A percentile compares a stretch with the other conserved stretches of the same genome.
Conservation (phyloP, 2,888 invertebrate genomes). For the Drosophila lacicola region DNA sequence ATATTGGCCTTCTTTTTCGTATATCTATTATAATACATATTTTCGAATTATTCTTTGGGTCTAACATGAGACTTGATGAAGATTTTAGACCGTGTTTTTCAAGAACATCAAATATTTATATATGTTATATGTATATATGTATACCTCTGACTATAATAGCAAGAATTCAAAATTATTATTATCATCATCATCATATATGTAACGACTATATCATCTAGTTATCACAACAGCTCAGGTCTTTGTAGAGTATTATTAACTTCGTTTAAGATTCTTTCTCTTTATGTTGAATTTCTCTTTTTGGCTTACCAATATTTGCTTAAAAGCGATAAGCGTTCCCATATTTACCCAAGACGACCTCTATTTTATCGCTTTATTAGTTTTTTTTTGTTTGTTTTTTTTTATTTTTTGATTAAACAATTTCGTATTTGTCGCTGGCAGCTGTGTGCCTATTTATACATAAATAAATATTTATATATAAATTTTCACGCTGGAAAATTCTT, state of each 20-base stretch:
- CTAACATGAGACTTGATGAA: too few relatives aligned
- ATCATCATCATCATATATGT: neutral
- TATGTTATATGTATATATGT: too few relatives aligned
- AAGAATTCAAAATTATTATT: too few relatives aligned
- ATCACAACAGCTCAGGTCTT: neutral
- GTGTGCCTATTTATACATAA: slow-evolving; percentile 43
- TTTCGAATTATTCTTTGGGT: too few relatives aligned
- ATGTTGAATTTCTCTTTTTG: slow-evolving; percentile 19
- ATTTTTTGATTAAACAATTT: slow-evolving; percentile 46
- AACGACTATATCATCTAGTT: too few relatives aligned
- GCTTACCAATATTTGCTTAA: slow-evolving; percentile 30
- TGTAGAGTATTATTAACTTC: slow-evolving; percentile 16
- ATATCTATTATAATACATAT: too few relatives aligned
- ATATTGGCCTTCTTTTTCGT: too few relatives aligned
- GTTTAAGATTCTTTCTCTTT: neutral
- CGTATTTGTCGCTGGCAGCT: slow-evolving; percentile 43
- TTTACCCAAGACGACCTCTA: slow-evolving; percentile 46
- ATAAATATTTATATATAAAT: slow-evolving; percentile 34
- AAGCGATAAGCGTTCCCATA: slow-evolving; percentile 26
- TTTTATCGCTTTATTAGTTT: slow-evolving; percentile 49
- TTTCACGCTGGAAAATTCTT: slow-evolving; percentile 51
- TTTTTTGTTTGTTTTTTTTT: slow-evolving; percentile 4
- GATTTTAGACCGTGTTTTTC: too few relatives aligned
- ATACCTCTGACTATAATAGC: too few relatives aligned
- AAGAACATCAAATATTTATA: too few relatives aligned